A percentile compares a stretch with the other conserved stretches of the same genome.
phyloP scores from a whole-genome alignment of 2,797 vertebrate species.

The Distichodus sexfasciatus region DNA sequence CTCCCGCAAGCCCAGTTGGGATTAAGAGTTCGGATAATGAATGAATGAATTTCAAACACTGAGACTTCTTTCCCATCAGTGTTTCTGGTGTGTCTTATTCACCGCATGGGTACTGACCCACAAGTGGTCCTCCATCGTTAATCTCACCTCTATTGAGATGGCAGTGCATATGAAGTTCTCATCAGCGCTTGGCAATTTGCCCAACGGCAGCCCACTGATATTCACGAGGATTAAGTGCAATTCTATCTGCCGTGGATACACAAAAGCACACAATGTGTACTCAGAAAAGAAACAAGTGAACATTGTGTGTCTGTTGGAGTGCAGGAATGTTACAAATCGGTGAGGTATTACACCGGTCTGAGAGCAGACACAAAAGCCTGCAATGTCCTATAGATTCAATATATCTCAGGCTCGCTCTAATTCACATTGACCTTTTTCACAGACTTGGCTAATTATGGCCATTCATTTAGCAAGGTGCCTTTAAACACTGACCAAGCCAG shows the following conservation, averaged over 20 bases:
- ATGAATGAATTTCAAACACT: too few species aligned
- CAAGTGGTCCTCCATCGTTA: constrained; percentile 6
- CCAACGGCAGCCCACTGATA: constrained; percentile 21
- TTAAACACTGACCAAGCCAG: too few species aligned
- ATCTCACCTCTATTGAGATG: constrained; percentile 24
- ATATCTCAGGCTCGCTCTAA: not conserved
- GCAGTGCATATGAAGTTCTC: constrained; percentile 13
- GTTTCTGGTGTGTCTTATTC: too few species aligned
- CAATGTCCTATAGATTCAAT: not conserved
- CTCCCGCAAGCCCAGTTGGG: too few species aligned
- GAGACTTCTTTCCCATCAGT: too few species aligned
- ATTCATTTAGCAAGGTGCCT: too few species aligned
- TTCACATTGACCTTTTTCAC: too few species aligned
- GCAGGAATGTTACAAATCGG: constrained; percentile 18
- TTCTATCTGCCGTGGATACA: constrained; percentile 21
- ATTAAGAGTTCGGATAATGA: too few species aligned
- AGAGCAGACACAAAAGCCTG: constrained; percentile 1
- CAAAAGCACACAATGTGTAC: constrained; percentile 24
- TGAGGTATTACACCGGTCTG: constrained; percentile 3
- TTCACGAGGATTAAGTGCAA: constrained; percentile 38
- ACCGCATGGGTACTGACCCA: not conserved
- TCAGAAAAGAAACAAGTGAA: constrained; percentile 26
- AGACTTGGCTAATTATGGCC: too few species aligned
- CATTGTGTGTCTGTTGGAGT: constrained; percentile 10
- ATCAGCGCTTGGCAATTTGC: constrained; percentile 10